Evolutionary conservation across 1,140 invertebrate genomes (phyloP), one percentile per base, ranked within the genome.

Genomic region (Adelges cooleyi): DNA sequence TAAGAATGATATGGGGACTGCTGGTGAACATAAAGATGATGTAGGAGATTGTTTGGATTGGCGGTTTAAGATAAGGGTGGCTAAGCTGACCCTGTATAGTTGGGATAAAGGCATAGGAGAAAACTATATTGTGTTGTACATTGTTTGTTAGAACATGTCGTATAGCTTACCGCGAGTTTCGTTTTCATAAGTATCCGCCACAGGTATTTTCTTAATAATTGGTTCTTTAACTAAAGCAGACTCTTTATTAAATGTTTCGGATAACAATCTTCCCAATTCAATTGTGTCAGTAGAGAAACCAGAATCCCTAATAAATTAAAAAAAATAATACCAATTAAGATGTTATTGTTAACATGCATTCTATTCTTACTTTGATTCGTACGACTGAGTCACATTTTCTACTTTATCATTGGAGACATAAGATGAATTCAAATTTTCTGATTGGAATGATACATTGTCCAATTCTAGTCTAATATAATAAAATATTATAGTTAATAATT

Each of bases 221-320:
- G 53, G 6, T 62, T 62, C 54, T 62, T 62, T 62, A 2, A 46
- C 18, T 18, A 29, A 9, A 18, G 9, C 6, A 46, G 9, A 29
- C 20, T 62, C 25, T 29, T 46, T 62, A 6, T 18, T 13, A 44
- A 40, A 5, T 8, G 38, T 46, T 6, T 62, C 54, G 0, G n/a
- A 6, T 29, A 33, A 15, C 29, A 25, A 62, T 5, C 5, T 25
- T 2, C 23, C 10, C 29, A 40, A 29, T 33, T 62, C 54, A 44
- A 62, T 23, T 10, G 15, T 18, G 46, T 25, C 54, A 20, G n/a
- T n/a, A n/a, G n/a, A 44, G 18, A 44, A 46, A 23, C 54, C 54
- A 62, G 54, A 48, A 62, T 62, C 40, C 18, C 54, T 62, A 15
- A 46, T n/a, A 62, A 62, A 25, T 13, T 25, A 9, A 40, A 56